phyloP scores from a whole-genome alignment of 2,113 vertebrate species.

The Progne subis region DNA sequence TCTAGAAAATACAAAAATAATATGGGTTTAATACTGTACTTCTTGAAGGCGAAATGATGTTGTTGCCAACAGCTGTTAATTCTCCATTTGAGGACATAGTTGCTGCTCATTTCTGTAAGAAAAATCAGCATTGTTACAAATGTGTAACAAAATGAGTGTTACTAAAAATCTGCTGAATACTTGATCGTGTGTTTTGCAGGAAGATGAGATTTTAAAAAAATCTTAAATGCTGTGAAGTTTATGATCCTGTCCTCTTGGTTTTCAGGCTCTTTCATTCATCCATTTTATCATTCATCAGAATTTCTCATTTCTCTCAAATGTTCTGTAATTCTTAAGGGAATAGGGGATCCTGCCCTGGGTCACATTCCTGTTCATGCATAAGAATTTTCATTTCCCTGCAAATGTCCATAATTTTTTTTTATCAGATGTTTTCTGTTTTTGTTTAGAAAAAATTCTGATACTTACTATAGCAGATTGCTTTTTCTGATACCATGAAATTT shows the following conservation, averaged over 20 bases:
- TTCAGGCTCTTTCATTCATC: background rate
- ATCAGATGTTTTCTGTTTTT: background rate
- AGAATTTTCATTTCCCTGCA: background rate
- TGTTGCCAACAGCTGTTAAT: background rate
- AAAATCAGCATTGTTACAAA: background rate
- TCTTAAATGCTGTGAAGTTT: background rate
- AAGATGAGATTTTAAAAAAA: background rate
- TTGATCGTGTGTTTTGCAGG: background rate
- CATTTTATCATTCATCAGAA: background rate
- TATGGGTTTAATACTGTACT: accelerated
- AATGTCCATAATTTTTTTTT: background rate
- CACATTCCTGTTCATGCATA: background rate
- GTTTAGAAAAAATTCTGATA: background rate
- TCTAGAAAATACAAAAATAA: background rate
- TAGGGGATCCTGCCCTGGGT: background rate
- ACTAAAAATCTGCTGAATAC: background rate
- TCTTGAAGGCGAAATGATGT: background rate
- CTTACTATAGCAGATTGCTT: background rate
- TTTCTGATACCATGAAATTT: background rate
- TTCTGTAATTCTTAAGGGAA: background rate
- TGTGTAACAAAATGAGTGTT: background rate
- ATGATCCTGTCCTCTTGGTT: background rate
- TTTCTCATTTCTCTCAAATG: conserved; percentile 7
- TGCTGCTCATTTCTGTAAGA: background rate
- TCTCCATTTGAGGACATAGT: background rate